Percentiles rank a stretch among this genome's conserved stretches.
phyloP scores from a whole-genome alignment of 2,888 invertebrate species.

The Anticlea derivata region DNA sequence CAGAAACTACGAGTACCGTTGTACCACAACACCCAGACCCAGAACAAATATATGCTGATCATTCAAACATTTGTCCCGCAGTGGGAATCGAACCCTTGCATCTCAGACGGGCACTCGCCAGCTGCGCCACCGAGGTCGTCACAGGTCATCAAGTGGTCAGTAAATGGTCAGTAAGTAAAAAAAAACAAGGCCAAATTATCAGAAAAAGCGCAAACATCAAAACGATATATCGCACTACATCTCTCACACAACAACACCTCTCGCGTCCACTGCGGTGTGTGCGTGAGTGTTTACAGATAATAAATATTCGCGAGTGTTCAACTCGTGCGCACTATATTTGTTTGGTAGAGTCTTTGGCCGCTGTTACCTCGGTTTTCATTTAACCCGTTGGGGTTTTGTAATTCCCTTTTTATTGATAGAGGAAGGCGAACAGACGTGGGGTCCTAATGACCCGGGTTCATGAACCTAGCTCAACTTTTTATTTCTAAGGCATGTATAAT shows the following conservation, averaged over 20 bases:
- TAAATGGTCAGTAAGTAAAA: too few relatives aligned
- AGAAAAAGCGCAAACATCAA: constrained; percentile 40
- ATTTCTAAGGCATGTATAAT: background rate
- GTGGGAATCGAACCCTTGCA: too few relatives aligned
- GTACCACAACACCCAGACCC: too few relatives aligned
- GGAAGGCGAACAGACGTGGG: constrained; percentile 13
- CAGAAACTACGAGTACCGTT: too few relatives aligned
- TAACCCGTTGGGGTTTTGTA: constrained; percentile 38
- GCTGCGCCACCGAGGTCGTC: too few relatives aligned
- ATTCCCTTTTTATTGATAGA: constrained; percentile 25
- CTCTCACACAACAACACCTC: constrained; percentile 41
- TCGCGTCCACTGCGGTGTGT: constrained; percentile 39
- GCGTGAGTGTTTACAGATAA: constrained; percentile 70
- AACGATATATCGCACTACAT: constrained; percentile 32
- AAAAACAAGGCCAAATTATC: too few relatives aligned
- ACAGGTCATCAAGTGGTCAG: background rate
- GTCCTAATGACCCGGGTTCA: constrained; percentile 11
- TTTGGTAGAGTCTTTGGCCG: constrained; percentile 58
- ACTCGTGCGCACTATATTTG: constrained; percentile 74
- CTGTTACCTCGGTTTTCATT: constrained; percentile 45
- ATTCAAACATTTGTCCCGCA: too few relatives aligned
- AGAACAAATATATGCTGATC: too few relatives aligned
- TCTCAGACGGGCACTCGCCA: too few relatives aligned
- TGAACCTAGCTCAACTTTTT: constrained; percentile 5
- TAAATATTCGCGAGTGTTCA: constrained; percentile 76